phyloP scores from a whole-genome alignment of 2,797 vertebrate species.

The Enteromius viviparus region DNA sequence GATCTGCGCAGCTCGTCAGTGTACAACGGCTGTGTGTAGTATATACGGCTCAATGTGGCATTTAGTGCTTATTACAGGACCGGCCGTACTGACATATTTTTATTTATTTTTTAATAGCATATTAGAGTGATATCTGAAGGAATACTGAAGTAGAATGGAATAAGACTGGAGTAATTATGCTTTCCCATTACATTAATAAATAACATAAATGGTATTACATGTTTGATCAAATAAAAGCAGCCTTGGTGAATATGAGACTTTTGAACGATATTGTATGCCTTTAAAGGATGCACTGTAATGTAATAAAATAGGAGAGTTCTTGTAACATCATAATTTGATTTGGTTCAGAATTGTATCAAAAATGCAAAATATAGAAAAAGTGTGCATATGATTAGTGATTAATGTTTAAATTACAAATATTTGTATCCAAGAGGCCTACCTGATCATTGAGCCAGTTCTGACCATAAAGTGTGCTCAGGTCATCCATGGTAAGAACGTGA shows the following conservation, averaged over 20 bases:
- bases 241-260: neutral
- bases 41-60: too few species aligned
- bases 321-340: neutral
- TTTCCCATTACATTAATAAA: neutral
- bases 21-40: too few species aligned
- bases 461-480: constrained; percentile 89
- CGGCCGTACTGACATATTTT: too few species aligned
- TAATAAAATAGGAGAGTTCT: neutral
- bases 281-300: neutral
- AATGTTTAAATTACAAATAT: neutral
- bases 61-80: too few species aligned
- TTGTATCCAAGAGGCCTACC: constrained; percentile 68
- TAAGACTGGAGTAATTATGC: neutral
- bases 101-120: neutral
- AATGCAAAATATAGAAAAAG: neutral
- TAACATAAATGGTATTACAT: neutral
- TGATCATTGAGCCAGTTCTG: constrained; percentile 96
- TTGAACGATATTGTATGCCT: neutral
- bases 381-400: neutral
- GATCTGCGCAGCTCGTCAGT: too few species aligned
- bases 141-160: neutral
- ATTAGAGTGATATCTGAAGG: neutral
- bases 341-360: neutral
- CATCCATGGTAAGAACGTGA: constrained; percentile 91
- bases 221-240: neutral